A percentile compares a stretch with the other conserved stretches of the same genome.
Conservation (phyloP, 64 coral and sea anemone species). For the Trachythela sp. region DNA sequence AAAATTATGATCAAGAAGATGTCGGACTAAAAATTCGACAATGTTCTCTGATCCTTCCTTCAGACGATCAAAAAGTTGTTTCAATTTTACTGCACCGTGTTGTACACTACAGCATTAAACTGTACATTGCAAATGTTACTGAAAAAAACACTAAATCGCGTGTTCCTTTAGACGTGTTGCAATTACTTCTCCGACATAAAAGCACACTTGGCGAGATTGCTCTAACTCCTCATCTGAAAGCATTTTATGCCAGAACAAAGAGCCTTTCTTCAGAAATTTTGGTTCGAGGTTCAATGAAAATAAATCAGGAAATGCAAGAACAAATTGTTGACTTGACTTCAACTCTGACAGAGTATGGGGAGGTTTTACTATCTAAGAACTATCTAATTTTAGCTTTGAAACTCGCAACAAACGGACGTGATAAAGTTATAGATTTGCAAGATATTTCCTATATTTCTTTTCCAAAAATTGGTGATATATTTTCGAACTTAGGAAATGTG, state of each 20-base stretch:
- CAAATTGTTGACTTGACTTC: no score
- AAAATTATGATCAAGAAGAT: not conserved
- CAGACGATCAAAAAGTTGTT: not conserved
- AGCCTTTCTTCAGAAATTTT: no score
- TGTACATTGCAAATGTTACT: no score
- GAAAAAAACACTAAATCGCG: not conserved
- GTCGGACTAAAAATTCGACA: not conserved
- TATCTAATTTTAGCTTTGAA: no score
- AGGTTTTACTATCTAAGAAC: no score
- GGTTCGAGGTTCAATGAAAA: no score
- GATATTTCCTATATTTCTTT: not conserved
- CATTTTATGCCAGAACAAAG: no score
- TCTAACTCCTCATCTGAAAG: no score
- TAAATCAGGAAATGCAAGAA: no score
- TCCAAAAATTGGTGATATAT: not conserved
- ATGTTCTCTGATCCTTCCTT: not conserved
- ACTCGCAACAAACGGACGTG: not conserved
- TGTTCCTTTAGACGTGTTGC: not conserved
- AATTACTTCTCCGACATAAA: not conserved
- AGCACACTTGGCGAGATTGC: no score
- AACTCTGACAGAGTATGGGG: no score
- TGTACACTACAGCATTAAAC: conserved; percentile 10
- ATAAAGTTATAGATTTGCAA: no score
- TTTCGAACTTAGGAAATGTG: not conserved
- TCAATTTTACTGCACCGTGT: not conserved